phyloP scores from a whole-genome alignment of 1,140 invertebrate genomes.

The Lucilia cuprina region DNA sequence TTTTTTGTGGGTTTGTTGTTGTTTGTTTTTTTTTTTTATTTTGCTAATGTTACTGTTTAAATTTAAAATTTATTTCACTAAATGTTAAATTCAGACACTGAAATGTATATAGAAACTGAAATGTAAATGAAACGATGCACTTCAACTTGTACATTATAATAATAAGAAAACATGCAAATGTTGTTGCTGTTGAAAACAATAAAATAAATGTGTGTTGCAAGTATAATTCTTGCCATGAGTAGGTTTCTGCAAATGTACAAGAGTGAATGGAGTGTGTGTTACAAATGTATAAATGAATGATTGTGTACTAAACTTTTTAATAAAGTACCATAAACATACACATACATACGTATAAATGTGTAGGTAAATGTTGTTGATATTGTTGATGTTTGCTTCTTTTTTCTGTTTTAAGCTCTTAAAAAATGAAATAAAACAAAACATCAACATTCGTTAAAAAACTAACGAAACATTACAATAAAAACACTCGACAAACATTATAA shows the following conservation, averaged over 20 bases:
- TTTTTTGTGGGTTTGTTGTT: background rate
- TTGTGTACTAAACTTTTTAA: constrained; percentile 19
- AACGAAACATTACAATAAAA: constrained; percentile 24
- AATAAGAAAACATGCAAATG: background rate
- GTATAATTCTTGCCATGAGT: background rate
- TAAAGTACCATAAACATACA: constrained; percentile 22
- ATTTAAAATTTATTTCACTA: no score
- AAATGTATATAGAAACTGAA: no score
- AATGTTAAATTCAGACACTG: background rate
- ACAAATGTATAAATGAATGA: background rate
- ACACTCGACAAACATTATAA: background rate
- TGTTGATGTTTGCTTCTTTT: background rate
- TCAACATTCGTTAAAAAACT: constrained; percentile 5
- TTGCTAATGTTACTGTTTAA: background rate
- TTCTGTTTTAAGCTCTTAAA: background rate
- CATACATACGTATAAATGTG: background rate
- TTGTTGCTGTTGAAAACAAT: background rate
- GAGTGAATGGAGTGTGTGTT: no score
- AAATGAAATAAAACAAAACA: background rate
- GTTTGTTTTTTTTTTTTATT: background rate
- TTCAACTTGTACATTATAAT: background rate
- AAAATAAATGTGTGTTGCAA: background rate
- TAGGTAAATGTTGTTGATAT: background rate
- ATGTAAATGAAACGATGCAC: background rate
- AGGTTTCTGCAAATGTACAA: background rate